phyloP scores from a whole-genome alignment of 2,113 vertebrate species.

The Macrotis lagotis region DNA sequence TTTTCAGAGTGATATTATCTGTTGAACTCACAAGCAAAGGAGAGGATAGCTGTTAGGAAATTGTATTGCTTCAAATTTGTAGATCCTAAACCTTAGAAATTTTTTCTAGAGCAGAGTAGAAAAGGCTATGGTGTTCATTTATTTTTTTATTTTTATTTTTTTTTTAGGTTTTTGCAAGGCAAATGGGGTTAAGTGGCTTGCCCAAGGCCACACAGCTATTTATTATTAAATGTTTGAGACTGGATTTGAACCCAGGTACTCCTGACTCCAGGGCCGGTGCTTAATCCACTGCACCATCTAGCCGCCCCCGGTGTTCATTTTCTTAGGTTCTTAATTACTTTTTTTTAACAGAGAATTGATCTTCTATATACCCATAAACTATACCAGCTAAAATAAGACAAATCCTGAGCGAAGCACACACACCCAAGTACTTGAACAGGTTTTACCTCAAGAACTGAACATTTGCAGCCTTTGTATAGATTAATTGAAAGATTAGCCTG shows the following conservation, averaged over 20 bases:
- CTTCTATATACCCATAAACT: background rate
- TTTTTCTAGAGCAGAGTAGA: background rate
- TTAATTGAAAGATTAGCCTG: background rate
- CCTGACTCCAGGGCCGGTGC: too few species aligned
- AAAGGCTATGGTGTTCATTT: background rate
- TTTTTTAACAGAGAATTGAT: constrained; percentile 30
- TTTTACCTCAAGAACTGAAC: background rate
- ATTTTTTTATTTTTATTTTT: too few species aligned
- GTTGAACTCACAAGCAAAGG: constrained; percentile 29
- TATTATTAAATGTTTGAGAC: too few species aligned
- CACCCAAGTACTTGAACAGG: background rate
- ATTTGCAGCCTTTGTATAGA: background rate
- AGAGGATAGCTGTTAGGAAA: background rate
- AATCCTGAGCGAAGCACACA: background rate
- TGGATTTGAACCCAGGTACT: too few species aligned
- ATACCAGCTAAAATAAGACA: background rate
- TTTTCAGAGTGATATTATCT: background rate
- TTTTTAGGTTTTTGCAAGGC: too few species aligned
- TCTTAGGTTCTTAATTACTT: constrained; percentile 14
- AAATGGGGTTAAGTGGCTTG: too few species aligned
- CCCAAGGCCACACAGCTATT: too few species aligned
- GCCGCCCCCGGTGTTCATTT: too few species aligned
- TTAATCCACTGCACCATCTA: too few species aligned
- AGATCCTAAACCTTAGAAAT: background rate
- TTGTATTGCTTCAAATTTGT: constrained; percentile 22